These are phyloP conservation scores for Coranthus polyacanthus DNA, from an alignment of 2,797 vertebrate species.

Conservation along the genomic window DNA sequence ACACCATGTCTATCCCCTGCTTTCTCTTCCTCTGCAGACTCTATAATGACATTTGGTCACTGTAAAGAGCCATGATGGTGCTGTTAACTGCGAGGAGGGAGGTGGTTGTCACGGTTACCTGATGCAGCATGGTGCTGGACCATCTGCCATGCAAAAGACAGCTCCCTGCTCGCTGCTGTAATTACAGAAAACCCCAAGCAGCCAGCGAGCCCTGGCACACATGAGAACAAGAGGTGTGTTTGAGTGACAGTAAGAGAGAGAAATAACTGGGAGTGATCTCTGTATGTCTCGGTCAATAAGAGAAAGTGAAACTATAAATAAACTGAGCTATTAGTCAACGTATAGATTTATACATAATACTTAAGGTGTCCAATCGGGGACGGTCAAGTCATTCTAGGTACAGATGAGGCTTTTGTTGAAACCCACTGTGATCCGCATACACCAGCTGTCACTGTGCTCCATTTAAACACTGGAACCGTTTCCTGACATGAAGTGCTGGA, in stretches of 20 bases:
- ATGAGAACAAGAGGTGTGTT: constrained; percentile 42
- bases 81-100: constrained; percentile 72
- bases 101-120: constrained; percentile 90
- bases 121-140: constrained; percentile 88
- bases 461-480: constrained; percentile 37
- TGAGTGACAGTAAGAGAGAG: constrained; percentile 39
- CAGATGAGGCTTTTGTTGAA: constrained; percentile 28
- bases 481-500: constrained; percentile 11
- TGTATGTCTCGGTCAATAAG: constrained; percentile 7
- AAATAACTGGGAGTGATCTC: constrained; percentile 9
- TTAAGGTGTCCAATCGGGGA: too few relatives aligned
- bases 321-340: constrained; percentile 24
- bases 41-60: constrained; percentile 78
- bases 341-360: too few relatives aligned
- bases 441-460: constrained; percentile 49
- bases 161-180: constrained; percentile 86
- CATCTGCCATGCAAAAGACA: constrained; percentile 90
- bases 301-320: constrained; percentile 8
- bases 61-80: constrained; percentile 74
- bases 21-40: constrained; percentile 55
- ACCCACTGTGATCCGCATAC: constrained; percentile 42
- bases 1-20: constrained; percentile 19
- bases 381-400: constrained; percentile 26
- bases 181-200: constrained; percentile 77
- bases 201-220: constrained; percentile 64